Percentiles rank a stretch among this genome's conserved stretches.
phyloP scores from a whole-genome alignment of 1,140 invertebrate genomes.

The Heliconius nattereri region DNA sequence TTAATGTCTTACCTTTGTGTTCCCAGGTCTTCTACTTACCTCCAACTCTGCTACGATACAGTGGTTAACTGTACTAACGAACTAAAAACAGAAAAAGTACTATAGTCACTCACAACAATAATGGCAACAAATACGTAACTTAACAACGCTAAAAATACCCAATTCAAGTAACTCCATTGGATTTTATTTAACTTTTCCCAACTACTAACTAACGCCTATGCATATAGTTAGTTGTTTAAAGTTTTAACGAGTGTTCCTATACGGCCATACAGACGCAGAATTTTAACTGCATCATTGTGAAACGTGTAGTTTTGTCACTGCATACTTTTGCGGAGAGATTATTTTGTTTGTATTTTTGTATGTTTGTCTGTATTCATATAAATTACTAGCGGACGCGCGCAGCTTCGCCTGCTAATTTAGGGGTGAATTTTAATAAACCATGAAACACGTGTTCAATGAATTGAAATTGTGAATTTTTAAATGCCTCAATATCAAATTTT shows the following conservation, averaged over 20 bases:
- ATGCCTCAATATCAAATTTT: too few species aligned
- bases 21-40: too few species aligned
- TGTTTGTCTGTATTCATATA: too few species aligned
- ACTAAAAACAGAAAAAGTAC: not conserved
- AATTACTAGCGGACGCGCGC: too few species aligned
- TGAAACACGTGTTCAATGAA: too few species aligned
- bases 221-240: not conserved
- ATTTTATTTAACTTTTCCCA: not conserved
- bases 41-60: too few species aligned
- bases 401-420: too few species aligned
- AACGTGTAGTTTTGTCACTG: not conserved
- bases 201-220: conserved; percentile 12
- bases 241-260: not conserved
- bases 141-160: not conserved
- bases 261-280: not conserved
- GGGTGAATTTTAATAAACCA: too few species aligned
- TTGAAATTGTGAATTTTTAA: too few species aligned
- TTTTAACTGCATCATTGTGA: conserved; percentile 9
- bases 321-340: not conserved
- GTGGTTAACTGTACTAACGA: too few species aligned
- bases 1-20: too few species aligned
- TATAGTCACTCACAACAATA: not conserved
- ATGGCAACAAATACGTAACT: not conserved
- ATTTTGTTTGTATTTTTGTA: not conserved
- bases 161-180: not conserved